Evolutionary conservation across 1,140 invertebrate genomes (phyloP).

Genomic region (Musca vetustissima): DNA sequence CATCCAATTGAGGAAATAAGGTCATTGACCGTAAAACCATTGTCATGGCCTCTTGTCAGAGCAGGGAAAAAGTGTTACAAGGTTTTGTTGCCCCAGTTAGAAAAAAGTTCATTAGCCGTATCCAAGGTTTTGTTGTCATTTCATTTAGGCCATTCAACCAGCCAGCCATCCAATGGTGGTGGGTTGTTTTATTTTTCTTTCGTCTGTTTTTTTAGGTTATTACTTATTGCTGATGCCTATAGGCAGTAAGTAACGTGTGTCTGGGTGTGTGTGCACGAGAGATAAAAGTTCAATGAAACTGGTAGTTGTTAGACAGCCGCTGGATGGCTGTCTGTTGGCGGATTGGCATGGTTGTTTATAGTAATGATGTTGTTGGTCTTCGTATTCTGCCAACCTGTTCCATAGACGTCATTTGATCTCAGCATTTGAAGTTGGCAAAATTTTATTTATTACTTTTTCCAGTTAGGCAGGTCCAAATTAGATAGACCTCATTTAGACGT

Average conservation of each 20-base stretch:
- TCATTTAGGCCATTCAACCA: not conserved
- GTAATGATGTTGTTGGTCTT: not conserved
- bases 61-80: not conserved
- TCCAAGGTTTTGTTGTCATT: not conserved
- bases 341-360: not conserved
- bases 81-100: not conserved
- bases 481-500: not conserved
- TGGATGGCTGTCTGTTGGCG: no score
- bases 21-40: constrained; percentile 1
- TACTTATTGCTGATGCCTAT: no score
- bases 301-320: not conserved
- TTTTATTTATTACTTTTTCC: not conserved
- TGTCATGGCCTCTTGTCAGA: not conserved
- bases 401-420: constrained; percentile 12
- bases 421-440: constrained; percentile 4
- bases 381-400: not conserved
- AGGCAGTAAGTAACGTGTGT: not conserved
- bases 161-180: not conserved
- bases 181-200: not conserved
- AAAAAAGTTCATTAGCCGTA: constrained; percentile 14
- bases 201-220: not conserved
- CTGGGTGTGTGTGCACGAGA: not conserved
- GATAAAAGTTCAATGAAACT: constrained; percentile 1
- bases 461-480: not conserved
- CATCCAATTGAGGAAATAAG: no score